Evolutionary conservation across 2,797 vertebrate species (phyloP).

Genomic region (Rhinoraja longicauda): DNA sequence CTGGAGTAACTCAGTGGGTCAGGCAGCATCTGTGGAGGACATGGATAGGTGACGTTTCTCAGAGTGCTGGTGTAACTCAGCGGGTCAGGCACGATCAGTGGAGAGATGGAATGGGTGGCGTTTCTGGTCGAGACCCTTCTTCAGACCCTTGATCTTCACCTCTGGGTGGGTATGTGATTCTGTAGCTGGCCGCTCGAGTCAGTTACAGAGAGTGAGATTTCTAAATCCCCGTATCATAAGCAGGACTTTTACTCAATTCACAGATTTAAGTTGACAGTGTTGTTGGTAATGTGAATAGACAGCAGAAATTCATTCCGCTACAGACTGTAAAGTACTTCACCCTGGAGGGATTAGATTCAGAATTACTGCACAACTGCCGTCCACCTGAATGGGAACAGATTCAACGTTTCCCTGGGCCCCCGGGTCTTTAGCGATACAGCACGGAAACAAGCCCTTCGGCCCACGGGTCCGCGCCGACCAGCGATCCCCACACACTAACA

Average conservation of each 20-base stretch:
- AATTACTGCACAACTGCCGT: background rate
- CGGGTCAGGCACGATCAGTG: no score
- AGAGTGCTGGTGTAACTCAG: no score
- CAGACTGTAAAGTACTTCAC: background rate
- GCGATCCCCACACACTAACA: no score
- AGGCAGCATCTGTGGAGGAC: no score
- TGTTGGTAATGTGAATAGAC: background rate
- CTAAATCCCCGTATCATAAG: background rate
- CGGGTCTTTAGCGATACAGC: no score
- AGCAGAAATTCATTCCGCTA: background rate
- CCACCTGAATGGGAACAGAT: background rate
- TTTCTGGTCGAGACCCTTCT: no score
- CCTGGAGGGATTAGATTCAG: background rate
- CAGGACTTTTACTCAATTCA: background rate
- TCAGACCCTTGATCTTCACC: background rate
- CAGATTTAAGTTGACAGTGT: background rate
- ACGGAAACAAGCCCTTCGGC: no score
- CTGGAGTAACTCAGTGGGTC: no score
- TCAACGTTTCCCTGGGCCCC: background rate
- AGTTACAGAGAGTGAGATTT: background rate
- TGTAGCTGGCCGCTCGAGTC: background rate
- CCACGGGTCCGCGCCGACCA: no score
- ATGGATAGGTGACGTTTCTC: no score
- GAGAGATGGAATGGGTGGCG: no score
- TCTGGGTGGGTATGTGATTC: background rate